A percentile compares a stretch with the other conserved stretches of the same genome.
Evolutionary conservation across 2,113 vertebrate genomes (phyloP).

Genomic region (Tyto alba): DNA sequence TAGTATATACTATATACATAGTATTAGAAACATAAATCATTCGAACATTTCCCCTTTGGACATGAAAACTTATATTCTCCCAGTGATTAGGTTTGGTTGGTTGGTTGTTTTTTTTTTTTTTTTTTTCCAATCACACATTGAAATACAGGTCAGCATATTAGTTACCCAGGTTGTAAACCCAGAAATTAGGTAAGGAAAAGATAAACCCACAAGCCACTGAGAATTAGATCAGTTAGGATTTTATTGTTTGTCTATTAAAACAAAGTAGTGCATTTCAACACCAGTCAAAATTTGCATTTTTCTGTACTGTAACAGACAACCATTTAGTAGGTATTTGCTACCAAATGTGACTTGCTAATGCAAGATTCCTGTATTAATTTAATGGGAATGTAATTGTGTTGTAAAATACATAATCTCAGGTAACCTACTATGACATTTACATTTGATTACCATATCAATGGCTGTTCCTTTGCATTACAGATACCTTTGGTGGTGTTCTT

Average conservation of each 20-base stretch:
- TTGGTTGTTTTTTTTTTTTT: no score
- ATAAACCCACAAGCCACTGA: not conserved
- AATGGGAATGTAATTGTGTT: conserved; percentile 66
- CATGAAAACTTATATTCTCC: not conserved
- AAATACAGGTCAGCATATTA: not conserved
- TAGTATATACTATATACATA: no score
- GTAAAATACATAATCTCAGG: conserved; percentile 67
- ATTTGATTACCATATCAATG: conserved; percentile 62
- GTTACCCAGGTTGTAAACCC: not conserved
- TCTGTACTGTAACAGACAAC: conserved; percentile 20
- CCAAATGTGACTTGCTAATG: conserved; percentile 44
- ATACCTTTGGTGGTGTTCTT: conserved; percentile 9
- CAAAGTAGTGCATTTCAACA: conserved; percentile 15
- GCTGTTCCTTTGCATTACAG: conserved; percentile 32
- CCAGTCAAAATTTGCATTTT: conserved; percentile 57
- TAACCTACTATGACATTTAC: conserved; percentile 61
- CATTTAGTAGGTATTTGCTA: conserved; percentile 55
- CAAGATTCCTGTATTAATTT: conserved; percentile 59
- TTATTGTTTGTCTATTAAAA: conserved; percentile 43
- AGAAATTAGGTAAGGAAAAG: not conserved
- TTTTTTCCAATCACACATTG: not conserved
- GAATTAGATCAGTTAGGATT: conserved; percentile 32
- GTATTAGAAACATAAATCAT: not conserved
- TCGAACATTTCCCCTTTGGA: not conserved
- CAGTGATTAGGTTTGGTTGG: not conserved